phyloP scores from a whole-genome alignment of 2,797 vertebrate species.

The Pantherophis alleghaniensis region DNA sequence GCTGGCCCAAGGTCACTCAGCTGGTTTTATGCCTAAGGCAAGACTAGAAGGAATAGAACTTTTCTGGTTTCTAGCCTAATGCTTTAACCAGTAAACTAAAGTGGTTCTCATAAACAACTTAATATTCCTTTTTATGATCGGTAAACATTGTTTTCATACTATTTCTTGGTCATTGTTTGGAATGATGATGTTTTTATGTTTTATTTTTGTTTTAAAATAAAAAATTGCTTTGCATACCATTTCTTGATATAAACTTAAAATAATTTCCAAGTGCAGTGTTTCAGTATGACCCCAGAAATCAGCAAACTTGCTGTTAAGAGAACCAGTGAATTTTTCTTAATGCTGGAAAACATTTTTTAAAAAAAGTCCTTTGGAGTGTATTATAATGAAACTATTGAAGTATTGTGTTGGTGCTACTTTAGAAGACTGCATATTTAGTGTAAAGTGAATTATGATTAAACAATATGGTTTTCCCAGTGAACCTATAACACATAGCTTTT shows the following conservation, averaged over 20 bases:
- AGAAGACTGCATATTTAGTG: slow-evolving; percentile 19
- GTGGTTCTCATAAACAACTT: neutral
- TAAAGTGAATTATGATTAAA: slow-evolving; percentile 57
- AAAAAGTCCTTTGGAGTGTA: slow-evolving; percentile 47
- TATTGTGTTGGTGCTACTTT: slow-evolving; percentile 10
- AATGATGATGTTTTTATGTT: too few relatives aligned
- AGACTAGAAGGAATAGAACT: neutral
- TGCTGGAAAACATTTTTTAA: slow-evolving; percentile 35
- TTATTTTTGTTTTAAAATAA: too few relatives aligned
- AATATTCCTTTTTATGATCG: neutral
- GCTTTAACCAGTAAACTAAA: neutral
- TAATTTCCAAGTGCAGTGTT: slow-evolving; percentile 7
- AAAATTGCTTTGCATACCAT: neutral
- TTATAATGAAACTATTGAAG: slow-evolving; percentile 53
- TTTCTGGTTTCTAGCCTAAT: neutral
- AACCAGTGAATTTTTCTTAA: slow-evolving; percentile 62
- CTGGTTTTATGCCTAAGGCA: neutral
- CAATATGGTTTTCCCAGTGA: slow-evolving; percentile 55
- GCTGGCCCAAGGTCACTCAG: neutral
- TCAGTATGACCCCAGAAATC: neutral
- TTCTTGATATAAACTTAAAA: neutral
- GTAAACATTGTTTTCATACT: neutral
- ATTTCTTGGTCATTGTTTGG: neutral
- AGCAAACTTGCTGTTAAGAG: slow-evolving; percentile 6
- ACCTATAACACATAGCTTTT: slow-evolving; percentile 53